Base-by-base conservation (phyloP, 2,888 invertebrate genomes). In the Agrenia bidenticulata region DNA sequence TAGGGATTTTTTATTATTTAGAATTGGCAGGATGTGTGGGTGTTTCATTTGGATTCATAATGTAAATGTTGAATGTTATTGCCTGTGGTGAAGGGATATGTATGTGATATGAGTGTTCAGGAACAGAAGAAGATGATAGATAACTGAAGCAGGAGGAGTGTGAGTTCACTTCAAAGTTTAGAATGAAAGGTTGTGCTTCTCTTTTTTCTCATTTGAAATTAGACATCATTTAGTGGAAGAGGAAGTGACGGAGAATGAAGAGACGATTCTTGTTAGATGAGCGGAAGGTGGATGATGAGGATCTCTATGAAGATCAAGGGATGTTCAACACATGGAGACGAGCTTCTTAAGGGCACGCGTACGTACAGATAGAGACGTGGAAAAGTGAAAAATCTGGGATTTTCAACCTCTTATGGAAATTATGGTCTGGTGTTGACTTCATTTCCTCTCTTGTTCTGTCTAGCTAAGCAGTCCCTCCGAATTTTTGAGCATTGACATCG, bases 241-340 rank as follows among this genome's bases (percentile, higher is more conserved):
- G 51, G 27, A 58, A 42, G 42, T 62, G 24, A 55, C 15, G 49
- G 51, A 57, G 42, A 27, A 57, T 50, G 24, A 66, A 62, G 56
- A 60, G n/a, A n/a, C 59, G 49, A 56, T 62, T 21, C 37, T 39
- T 61, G 58, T 45, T 60, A 45, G 26, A 53, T 59, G 51, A 58
- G 51, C 27, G 24, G 39, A 60, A 56, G 39, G 57, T 61, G 57
- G 42, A 59, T 59, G 41, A 59, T 42, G 27, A 27, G 24, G 55
- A 55, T 13, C 39, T n/a, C n/a, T n/a, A 53, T 55, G 32, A 55
- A 55, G 23, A 42, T 27, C 41, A 63, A 63, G 65, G 67, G 64
- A 67, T 73, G 73, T 65, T 70, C 45, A 72, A 69, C 73, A 73
- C 66, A 73, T 73, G 73, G 65, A 65, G n/a, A n/a, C n/a, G n/a